Evolutionary conservation across 1,140 invertebrate species (phyloP).

Genomic region (Saccostrea cuccullata): DNA sequence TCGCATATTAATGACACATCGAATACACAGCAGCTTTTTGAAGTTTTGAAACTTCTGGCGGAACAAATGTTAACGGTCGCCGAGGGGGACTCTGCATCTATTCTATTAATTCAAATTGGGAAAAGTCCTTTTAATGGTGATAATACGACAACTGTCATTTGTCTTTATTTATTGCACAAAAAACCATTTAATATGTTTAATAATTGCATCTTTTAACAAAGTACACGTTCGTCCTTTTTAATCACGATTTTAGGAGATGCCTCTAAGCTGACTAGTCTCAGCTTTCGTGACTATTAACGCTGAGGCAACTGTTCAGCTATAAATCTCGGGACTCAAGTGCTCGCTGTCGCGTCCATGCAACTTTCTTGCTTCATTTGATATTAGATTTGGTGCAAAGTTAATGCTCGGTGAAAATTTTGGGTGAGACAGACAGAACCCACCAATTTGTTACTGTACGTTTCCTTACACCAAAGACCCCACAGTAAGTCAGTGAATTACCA

Average conservation of each 20-base stretch:
- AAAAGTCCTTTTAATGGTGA: not conserved
- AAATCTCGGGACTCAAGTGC: slow-evolving; percentile 26
- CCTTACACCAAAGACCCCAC: not conserved
- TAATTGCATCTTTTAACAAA: slow-evolving; percentile 13
- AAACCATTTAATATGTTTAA: slow-evolving; percentile 14
- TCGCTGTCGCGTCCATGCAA: slow-evolving; percentile 33
- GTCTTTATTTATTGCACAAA: slow-evolving; percentile 17
- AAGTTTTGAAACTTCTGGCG: not conserved
- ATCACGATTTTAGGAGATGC: slow-evolving; percentile 4
- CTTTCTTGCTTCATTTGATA: slow-evolving; percentile 34
- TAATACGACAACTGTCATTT: slow-evolving; percentile 4
- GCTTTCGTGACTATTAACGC: not conserved
- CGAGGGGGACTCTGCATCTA: not conserved
- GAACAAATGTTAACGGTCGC: slow-evolving; percentile 28
- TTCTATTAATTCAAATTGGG: not conserved
- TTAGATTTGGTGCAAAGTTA: slow-evolving; percentile 36
- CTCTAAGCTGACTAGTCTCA: not conserved
- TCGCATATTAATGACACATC: slow-evolving; percentile 30
- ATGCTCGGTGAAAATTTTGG: slow-evolving; percentile 17
- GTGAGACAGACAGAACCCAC: slow-evolving; percentile 5
- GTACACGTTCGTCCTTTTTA: slow-evolving; percentile 18
- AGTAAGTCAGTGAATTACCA: not conserved
- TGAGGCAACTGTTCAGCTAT: slow-evolving; percentile 24
- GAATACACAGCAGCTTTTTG: slow-evolving; percentile 27
- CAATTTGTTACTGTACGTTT: no score